These are phyloP conservation scores for Philhelius pedissequus DNA, from an alignment of 2,888 invertebrate species.

Conservation along the genomic window DNA sequence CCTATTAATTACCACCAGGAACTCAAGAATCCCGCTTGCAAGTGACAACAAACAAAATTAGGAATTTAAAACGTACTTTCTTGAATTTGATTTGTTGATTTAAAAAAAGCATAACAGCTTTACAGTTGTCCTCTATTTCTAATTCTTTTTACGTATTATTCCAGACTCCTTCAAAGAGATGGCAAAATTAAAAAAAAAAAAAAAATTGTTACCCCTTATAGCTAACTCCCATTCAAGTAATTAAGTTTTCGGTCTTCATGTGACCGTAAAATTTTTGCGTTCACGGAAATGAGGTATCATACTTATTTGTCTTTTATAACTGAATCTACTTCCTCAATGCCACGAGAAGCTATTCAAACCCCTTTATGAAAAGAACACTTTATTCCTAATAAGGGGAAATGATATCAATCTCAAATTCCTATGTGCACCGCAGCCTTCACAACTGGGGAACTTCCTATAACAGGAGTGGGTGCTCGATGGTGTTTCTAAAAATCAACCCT, in stretches of 20 bases:
- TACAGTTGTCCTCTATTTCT: constrained; percentile 21
- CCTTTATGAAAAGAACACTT: neutral
- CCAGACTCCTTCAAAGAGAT: constrained; percentile 11
- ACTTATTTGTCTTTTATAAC: constrained; percentile 70
- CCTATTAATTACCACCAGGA: too few species aligned
- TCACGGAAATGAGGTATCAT: constrained; percentile 62
- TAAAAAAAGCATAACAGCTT: neutral
- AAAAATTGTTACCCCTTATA: neutral
- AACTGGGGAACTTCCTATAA: constrained; percentile 51
- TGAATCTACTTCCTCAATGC: constrained; percentile 29
- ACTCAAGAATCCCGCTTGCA: neutral
- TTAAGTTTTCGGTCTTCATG: constrained; percentile 70
- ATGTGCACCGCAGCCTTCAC: neutral
- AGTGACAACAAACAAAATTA: neutral
- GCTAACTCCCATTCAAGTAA: constrained; percentile 51
- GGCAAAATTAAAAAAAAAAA: neutral
- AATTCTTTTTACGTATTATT: constrained; percentile 44
- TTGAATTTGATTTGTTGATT: neutral
- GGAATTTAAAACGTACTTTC: neutral
- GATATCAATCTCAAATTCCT: constrained; percentile 21
- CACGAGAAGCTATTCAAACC: neutral
- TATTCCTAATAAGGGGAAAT: constrained; percentile 44
- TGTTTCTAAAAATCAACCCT: neutral
- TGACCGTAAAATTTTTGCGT: constrained; percentile 68
- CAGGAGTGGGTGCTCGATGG: neutral